phyloP scores from a whole-genome alignment of 2,797 vertebrate genomes.

The Salmo trutta region DNA sequence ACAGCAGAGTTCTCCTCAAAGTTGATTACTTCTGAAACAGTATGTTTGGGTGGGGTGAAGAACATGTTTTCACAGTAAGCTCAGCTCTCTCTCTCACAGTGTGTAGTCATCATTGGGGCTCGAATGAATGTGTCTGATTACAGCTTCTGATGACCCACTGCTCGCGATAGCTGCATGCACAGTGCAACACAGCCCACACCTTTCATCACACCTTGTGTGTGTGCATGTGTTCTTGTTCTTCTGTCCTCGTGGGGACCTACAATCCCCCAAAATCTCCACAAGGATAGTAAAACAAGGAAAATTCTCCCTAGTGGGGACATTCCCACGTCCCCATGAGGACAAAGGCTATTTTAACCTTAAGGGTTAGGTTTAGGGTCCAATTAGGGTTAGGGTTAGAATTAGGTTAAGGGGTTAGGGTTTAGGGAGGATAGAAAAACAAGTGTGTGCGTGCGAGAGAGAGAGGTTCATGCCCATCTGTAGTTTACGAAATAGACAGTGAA shows the following conservation, averaged over 20 bases:
- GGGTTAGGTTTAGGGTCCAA: too few species aligned
- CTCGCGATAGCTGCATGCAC: background rate
- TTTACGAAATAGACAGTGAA: too few species aligned
- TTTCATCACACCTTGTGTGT: background rate
- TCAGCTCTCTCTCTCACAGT: slow-evolving; percentile 2
- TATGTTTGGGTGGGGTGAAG: background rate
- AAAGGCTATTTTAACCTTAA: too few species aligned
- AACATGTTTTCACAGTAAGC: slow-evolving; percentile 11
- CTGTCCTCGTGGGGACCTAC: too few species aligned
- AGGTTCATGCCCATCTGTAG: background rate
- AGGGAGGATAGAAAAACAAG: too few species aligned
- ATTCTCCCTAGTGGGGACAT: background rate
- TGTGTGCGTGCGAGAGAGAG: background rate
- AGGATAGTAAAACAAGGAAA: too few species aligned
- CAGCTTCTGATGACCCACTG: background rate
- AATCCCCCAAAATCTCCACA: too few species aligned
- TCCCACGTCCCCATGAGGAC: too few species aligned
- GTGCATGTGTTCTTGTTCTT: background rate
- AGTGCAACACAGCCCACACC: background rate
- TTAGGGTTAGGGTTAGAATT: too few species aligned
- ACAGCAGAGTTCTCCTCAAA: background rate
- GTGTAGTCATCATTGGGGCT: slow-evolving; percentile 7
- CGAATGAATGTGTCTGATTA: background rate
- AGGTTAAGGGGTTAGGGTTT: too few species aligned
- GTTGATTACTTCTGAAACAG: background rate